Conservation (phyloP, 2,888 invertebrate species). For the Allolobophora icterica region DNA sequence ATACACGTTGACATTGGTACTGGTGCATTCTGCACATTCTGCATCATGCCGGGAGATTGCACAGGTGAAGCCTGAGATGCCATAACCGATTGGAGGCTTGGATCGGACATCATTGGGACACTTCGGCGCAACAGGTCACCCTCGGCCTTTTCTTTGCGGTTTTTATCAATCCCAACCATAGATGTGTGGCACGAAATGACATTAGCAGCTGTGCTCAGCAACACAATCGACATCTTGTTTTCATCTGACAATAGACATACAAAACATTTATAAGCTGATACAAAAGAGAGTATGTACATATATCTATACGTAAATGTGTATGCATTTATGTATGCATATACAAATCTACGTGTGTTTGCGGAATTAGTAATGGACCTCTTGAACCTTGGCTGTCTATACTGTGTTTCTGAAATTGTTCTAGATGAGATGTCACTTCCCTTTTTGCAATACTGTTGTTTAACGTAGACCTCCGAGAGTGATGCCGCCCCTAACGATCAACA, state of each 20-base stretch:
- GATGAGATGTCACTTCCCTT: too few relatives aligned
- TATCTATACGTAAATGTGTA: not conserved
- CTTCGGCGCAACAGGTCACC: not conserved
- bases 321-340: not conserved
- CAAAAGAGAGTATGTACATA: not conserved
- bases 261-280: not conserved
- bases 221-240: slow-evolving; percentile 38
- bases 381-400: too few relatives aligned
- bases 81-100: not conserved
- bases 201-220: slow-evolving; percentile 40
- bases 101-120: slow-evolving; percentile 30
- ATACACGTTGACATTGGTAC: too few relatives aligned
- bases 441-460: too few relatives aligned
- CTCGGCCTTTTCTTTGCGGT: not conserved
- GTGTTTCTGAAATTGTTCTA: too few relatives aligned
- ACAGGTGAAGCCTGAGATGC: too few relatives aligned
- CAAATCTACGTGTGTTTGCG: too few relatives aligned
- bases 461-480: too few relatives aligned
- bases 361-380: too few relatives aligned
- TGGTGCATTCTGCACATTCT: too few relatives aligned
- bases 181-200: slow-evolving; percentile 42
- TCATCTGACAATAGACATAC: not conserved
- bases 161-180: slow-evolving; percentile 43
- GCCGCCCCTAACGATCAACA: too few relatives aligned
- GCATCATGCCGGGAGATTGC: too few relatives aligned